Conservation (phyloP, 2,888 invertebrate species). For the Dynastes maya region DNA sequence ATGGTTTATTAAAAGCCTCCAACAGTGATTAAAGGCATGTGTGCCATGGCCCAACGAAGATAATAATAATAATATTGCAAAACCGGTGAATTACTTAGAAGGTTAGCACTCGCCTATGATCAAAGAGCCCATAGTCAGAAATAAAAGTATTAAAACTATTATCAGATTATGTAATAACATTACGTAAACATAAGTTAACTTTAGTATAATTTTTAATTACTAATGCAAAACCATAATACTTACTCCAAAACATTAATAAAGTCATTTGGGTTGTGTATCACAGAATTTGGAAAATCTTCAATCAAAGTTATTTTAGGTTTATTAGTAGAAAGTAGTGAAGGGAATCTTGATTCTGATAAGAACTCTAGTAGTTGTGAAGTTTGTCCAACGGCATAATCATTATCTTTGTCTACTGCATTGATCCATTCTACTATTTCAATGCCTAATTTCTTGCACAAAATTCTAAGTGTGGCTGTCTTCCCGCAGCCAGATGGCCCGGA, state of each 20-base stretch:
- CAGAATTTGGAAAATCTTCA: slow-evolving; percentile 88
- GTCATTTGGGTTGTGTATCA: slow-evolving; percentile 77
- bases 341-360: slow-evolving; percentile 84
- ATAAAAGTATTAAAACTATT: no score
- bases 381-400: slow-evolving; percentile 75
- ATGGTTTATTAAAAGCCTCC: no score
- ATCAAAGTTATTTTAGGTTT: slow-evolving; percentile 78
- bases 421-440: slow-evolving; percentile 84
- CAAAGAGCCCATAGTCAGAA: no score
- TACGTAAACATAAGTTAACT: no score
- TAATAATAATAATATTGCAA: no score
- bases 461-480: slow-evolving; percentile 83
- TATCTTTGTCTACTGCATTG: slow-evolving; percentile 82
- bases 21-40: no score
- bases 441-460: slow-evolving; percentile 77
- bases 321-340: slow-evolving; percentile 72
- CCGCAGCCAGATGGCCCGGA: slow-evolving; percentile 90
- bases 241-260: slow-evolving; percentile 82
- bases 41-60: no score
- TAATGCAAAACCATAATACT: slow-evolving; percentile 61
- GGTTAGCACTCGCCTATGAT: no score
- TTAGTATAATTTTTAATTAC: slow-evolving; percentile 22
- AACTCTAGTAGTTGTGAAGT: slow-evolving; percentile 83
- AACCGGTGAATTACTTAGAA: no score
- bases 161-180: no score